A percentile compares a stretch with the other conserved stretches of the same genome.
phyloP scores from a whole-genome alignment of 2,113 vertebrate genomes.

The Ovis canadensis region DNA sequence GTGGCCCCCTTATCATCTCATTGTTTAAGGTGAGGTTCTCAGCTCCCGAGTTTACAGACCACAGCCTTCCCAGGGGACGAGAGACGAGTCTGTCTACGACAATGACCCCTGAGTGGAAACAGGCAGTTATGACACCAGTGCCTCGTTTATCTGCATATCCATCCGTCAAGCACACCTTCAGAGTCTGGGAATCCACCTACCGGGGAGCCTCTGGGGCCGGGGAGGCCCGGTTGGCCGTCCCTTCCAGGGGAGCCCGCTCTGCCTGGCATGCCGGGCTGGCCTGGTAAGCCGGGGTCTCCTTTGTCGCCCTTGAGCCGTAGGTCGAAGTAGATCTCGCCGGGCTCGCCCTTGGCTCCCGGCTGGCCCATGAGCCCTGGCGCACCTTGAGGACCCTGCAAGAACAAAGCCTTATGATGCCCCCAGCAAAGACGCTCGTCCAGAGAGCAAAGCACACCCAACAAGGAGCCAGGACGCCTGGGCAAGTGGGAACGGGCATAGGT shows the following conservation, averaged over 20 bases:
- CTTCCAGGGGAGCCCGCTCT: slow-evolving; percentile 86
- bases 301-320: slow-evolving; percentile 90
- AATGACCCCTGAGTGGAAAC: not conserved
- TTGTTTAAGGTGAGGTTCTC: too few species aligned
- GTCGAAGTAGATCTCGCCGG: slow-evolving; percentile 88
- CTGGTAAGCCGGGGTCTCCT: slow-evolving; percentile 86
- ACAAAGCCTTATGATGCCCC: not conserved
- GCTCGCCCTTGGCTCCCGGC: slow-evolving; percentile 91
- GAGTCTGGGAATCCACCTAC: slow-evolving; percentile 79
- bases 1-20: not conserved
- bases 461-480: fast-evolving
- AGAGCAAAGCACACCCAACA: not conserved
- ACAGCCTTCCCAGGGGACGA: not conserved
- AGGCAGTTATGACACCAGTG: fast-evolving
- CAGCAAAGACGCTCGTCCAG: fast-evolving
- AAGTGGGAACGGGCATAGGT: fast-evolving
- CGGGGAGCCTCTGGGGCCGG: slow-evolving; percentile 89
- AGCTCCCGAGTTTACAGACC: not conserved
- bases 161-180: fast-evolving
- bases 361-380: slow-evolving; percentile 85
- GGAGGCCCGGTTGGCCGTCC: slow-evolving; percentile 86
- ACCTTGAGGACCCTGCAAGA: slow-evolving; percentile 85
- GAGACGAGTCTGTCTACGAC: too few species aligned
- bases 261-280: slow-evolving; percentile 85
- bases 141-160: too few species aligned